Evolutionary conservation across 2,797 vertebrate species (phyloP).

Genomic region (Nannoperca obscura): DNA sequence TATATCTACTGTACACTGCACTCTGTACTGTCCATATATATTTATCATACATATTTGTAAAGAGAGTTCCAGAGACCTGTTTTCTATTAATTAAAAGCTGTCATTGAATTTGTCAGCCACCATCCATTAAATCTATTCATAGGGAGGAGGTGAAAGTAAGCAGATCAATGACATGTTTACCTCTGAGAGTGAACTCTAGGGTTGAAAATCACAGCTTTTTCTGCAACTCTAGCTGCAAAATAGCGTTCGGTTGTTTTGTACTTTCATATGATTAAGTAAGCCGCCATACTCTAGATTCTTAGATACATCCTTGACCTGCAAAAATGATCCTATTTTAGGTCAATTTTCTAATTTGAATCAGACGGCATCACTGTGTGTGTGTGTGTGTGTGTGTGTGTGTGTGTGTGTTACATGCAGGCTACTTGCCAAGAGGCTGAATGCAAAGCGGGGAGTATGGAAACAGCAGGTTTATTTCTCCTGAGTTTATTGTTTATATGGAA

Average conservation of each 20-base stretch:
- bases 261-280: no score
- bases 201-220: slow-evolving; percentile 13
- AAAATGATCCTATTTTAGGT: neutral
- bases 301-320: neutral
- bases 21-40: neutral
- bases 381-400: slow-evolving; percentile 7
- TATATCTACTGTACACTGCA: slow-evolving; percentile 1
- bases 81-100: slow-evolving; percentile 30
- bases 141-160: neutral
- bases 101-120: slow-evolving; percentile 15
- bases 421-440: slow-evolving; percentile 53
- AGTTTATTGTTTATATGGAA: slow-evolving; percentile 74
- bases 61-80: neutral
- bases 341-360: neutral
- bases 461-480: slow-evolving; percentile 71
- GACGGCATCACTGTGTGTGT: neutral
- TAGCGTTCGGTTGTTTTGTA: neutral
- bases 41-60: slow-evolving; percentile 3
- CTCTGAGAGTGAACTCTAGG: neutral
- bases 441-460: slow-evolving; percentile 61
- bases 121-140: slow-evolving; percentile 5
- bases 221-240: neutral
- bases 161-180: slow-evolving; percentile 10
- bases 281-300: neutral
- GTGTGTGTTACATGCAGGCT: slow-evolving; percentile 24